Conservation (phyloP, 2,113 vertebrate genomes). For the Urocolius indicus region DNA sequence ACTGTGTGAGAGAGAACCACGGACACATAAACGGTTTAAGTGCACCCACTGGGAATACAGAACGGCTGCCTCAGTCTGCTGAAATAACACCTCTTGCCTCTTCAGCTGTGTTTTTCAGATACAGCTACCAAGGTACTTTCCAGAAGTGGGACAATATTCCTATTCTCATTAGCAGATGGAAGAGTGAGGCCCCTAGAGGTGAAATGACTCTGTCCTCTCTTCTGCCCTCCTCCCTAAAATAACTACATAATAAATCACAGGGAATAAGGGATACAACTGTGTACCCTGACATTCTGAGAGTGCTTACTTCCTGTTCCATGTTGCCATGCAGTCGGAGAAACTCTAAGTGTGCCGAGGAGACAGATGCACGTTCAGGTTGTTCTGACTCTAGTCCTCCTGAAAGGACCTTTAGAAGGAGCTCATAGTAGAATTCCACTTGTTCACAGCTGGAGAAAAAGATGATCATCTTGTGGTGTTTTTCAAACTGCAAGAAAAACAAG, state of each 20-base stretch:
- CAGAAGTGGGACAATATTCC: slow-evolving; percentile 55
- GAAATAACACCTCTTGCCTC: slow-evolving; percentile 37
- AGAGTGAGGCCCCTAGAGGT: slow-evolving; percentile 62
- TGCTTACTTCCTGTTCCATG: slow-evolving; percentile 93
- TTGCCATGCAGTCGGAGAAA: slow-evolving; percentile 90
- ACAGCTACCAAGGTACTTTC: neutral
- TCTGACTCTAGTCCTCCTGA: neutral
- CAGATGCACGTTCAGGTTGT: neutral
- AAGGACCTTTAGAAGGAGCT: slow-evolving; percentile 84
- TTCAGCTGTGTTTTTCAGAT: slow-evolving; percentile 30
- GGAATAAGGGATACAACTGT: neutral
- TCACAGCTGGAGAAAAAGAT: slow-evolving; percentile 95
- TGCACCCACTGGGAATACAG: slow-evolving; percentile 11
- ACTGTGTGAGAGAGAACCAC: neutral
- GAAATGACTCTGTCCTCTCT: slow-evolving; percentile 47
- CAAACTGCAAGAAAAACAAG: slow-evolving; percentile 77
- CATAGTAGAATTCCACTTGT: slow-evolving; percentile 89
- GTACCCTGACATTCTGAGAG: neutral
- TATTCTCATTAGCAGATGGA: slow-evolving; percentile 60
- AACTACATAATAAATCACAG: slow-evolving; percentile 19
- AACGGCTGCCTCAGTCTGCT: slow-evolving; percentile 14
- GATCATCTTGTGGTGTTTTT: slow-evolving; percentile 86
- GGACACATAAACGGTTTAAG: neutral
- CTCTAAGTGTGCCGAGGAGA: slow-evolving; percentile 1
- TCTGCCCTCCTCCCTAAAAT: slow-evolving; percentile 41